Evolutionary conservation across 2,113 vertebrate species (phyloP).

Genomic region (Pardalotus punctatus): DNA sequence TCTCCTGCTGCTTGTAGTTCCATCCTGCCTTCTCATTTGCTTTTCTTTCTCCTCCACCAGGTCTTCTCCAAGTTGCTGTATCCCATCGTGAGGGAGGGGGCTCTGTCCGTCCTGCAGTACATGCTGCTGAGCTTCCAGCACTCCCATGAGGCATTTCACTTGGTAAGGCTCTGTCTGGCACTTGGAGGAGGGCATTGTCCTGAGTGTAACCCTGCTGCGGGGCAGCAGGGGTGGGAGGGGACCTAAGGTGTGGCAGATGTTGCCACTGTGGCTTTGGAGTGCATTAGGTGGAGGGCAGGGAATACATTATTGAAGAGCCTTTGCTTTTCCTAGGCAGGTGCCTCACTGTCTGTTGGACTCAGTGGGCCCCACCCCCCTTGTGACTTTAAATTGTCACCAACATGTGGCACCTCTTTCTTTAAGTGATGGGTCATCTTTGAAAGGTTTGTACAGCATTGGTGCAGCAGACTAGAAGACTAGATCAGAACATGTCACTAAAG

Average conservation of each 20-base stretch:
- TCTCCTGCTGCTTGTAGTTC: neutral
- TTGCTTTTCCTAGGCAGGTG: neutral
- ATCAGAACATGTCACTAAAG: neutral
- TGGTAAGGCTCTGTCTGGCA: conserved; percentile 67
- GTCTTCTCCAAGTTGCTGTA: conserved; percentile 82
- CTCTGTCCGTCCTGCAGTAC: conserved; percentile 78
- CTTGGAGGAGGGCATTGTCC: neutral
- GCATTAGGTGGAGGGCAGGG: rapidly evolving
- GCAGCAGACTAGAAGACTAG: neutral
- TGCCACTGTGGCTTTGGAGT: neutral
- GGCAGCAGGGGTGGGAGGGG: neutral
- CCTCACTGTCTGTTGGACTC: neutral
- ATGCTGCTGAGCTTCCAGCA: conserved; percentile 86
- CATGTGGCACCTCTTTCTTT: neutral
- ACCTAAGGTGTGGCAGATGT: neutral
- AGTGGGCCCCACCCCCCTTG: neutral
- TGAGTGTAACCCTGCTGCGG: too few relatives aligned
- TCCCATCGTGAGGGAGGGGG: conserved; percentile 77
- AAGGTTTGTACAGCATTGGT: neutral
- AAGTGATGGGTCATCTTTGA: neutral
- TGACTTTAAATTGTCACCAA: neutral
- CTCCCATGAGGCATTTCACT: conserved; percentile 83
- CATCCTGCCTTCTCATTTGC: neutral
- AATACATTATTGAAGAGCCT: neutral
- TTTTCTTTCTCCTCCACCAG: conserved; percentile 30